These are phyloP conservation scores for Leucophenga maculata DNA, from an alignment of 2,888 invertebrate species.

Conservation along the genomic window DNA sequence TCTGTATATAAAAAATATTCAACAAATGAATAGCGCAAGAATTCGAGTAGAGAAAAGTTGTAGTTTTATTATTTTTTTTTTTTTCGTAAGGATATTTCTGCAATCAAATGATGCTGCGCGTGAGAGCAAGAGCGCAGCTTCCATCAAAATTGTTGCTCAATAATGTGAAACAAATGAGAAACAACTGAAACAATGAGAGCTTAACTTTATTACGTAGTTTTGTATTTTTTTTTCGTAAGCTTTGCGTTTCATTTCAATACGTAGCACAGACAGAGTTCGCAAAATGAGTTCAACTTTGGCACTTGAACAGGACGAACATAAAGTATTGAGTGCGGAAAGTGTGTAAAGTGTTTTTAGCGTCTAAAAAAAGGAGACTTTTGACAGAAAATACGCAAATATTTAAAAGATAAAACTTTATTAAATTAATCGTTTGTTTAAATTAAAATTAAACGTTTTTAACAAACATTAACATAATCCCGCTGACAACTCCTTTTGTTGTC, in stretches of 20 bases:
- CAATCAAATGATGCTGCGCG: background rate
- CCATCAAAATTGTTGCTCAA: too few relatives aligned
- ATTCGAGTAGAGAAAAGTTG: conserved; percentile 19
- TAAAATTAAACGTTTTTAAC: background rate
- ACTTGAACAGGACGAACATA: conserved; percentile 47
- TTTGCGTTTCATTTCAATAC: too few relatives aligned
- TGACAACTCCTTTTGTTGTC: conserved; percentile 6
- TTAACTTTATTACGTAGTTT: too few relatives aligned
- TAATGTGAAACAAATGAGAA: too few relatives aligned
- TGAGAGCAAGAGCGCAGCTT: background rate
- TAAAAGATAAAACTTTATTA: background rate
- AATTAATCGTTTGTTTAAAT: background rate
- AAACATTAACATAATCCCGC: too few relatives aligned
- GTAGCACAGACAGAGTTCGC: conserved; percentile 17
- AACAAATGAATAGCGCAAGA: conserved; percentile 21
- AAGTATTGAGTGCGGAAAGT: conserved; percentile 26
- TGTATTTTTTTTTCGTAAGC: too few relatives aligned
- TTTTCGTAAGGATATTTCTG: conserved; percentile 14
- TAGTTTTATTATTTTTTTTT: background rate
- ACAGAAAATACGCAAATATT: too few relatives aligned
- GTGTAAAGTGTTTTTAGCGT: background rate
- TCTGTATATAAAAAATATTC: conserved; percentile 15
- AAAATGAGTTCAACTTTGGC: conserved; percentile 49
- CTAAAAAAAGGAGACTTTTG: background rate
- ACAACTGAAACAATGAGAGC: too few relatives aligned